phyloP scores from a whole-genome alignment of 2,113 vertebrate species.

The Petroica traversi region DNA sequence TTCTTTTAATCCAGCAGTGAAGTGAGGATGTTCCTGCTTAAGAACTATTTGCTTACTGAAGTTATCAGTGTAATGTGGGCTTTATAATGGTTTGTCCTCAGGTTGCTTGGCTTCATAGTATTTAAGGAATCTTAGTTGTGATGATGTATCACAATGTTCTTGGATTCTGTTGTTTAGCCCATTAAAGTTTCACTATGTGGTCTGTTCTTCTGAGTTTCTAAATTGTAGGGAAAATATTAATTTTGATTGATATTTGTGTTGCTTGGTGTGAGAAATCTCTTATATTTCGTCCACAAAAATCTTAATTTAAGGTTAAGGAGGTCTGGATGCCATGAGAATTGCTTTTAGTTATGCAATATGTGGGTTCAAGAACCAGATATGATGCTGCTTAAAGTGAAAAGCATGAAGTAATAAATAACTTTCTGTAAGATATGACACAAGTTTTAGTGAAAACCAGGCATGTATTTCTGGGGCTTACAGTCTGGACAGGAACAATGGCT shows the following conservation, averaged over 20 bases:
- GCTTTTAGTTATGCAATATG: background rate
- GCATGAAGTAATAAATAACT: background rate
- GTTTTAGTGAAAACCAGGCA: background rate
- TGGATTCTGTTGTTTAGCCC: background rate
- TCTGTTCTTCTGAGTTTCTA: background rate
- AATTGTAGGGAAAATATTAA: background rate
- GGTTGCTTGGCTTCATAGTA: background rate
- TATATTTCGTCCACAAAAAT: background rate
- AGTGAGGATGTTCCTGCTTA: slow-evolving; percentile 27
- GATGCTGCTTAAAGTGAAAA: background rate
- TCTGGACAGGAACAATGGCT: background rate
- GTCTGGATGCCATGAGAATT: background rate
- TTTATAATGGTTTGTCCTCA: background rate
- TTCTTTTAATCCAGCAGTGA: slow-evolving; percentile 67
- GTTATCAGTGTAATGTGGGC: background rate
- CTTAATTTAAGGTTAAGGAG: background rate
- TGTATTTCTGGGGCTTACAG: background rate
- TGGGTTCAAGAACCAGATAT: background rate
- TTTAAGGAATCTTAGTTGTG: background rate
- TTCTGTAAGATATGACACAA: background rate
- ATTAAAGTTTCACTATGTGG: background rate
- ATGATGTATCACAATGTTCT: background rate
- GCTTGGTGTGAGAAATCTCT: background rate
- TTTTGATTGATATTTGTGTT: background rate
- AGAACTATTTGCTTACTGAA: slow-evolving; percentile 25